Evolutionary conservation across 92 coral and sea anemone genomes (phyloP).

Genomic region (Chrysogorgia sp.): DNA sequence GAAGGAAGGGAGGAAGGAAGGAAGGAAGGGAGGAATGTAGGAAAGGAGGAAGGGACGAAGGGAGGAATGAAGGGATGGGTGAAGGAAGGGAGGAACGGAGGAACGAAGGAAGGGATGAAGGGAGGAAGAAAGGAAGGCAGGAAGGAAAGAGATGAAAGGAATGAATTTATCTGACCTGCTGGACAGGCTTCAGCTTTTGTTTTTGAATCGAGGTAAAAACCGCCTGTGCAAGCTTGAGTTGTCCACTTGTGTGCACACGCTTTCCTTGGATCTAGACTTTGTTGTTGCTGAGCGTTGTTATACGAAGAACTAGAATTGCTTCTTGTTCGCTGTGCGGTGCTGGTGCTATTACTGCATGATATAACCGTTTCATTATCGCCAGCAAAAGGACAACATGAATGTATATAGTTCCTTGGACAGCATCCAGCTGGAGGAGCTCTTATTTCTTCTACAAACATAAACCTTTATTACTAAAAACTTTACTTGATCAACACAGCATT

Average conservation of each 20-base stretch:
- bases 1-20: no score
- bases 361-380: conserved; percentile 21
- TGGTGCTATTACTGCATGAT: background rate
- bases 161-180: background rate
- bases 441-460: conserved; percentile 8
- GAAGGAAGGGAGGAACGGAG: background rate
- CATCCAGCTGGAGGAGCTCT: conserved; percentile 36
- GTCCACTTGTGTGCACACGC: conserved; percentile 16
- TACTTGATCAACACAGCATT: no score
- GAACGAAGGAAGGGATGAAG: background rate
- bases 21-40: no score
- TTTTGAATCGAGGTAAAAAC: conserved; percentile 19
- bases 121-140: background rate
- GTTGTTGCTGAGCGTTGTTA: no score
- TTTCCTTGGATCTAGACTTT: conserved; percentile 4
- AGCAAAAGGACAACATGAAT: conserved; percentile 3
- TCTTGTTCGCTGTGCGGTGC: background rate
- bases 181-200: conserved; percentile 14
- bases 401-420: background rate
- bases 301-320: background rate
- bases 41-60: no score
- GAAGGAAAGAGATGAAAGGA: background rate
- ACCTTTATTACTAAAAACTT: no score
- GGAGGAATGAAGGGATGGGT: background rate
- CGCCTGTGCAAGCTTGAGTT: conserved; percentile 40